A percentile compares a stretch with the other conserved stretches of the same genome.
phyloP scores from a whole-genome alignment of 1,140 invertebrate genomes.

The Drosophila fuyamai region DNA sequence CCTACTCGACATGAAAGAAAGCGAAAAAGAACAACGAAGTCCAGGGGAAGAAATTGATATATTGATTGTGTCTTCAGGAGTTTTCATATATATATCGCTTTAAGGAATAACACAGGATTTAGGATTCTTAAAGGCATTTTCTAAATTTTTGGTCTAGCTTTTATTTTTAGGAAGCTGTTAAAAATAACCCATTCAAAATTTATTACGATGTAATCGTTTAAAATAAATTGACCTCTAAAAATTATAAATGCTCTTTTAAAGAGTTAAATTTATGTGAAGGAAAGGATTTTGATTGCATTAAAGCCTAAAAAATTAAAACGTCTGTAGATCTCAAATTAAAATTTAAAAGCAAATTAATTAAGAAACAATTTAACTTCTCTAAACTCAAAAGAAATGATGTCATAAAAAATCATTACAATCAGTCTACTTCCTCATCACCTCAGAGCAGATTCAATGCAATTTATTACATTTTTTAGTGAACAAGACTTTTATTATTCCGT shows the following conservation, averaged over 20 bases:
- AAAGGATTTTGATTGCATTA: no score
- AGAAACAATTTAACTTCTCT: neutral
- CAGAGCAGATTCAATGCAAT: neutral
- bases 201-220: no score
- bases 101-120: no score
- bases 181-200: no score
- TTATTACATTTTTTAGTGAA: neutral
- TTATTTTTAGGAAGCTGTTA: no score
- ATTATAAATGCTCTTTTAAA: no score
- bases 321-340: no score
- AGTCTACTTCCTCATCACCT: neutral
- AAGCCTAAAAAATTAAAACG: no score
- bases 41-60: neutral
- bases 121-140: no score
- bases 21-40: neutral
- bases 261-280: no score
- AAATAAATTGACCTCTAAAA: no score
- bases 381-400: neutral
- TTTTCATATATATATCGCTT: neutral
- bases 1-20: conserved; percentile 24
- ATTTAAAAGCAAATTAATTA: neutral
- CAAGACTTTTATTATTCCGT: neutral
- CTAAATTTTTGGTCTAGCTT: no score
- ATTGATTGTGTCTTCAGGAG: conserved; percentile 16
- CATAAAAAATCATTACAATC: neutral